Evolutionary conservation across 1,140 invertebrate genomes (phyloP).

Genomic region (Drosophila chauvacae): DNA sequence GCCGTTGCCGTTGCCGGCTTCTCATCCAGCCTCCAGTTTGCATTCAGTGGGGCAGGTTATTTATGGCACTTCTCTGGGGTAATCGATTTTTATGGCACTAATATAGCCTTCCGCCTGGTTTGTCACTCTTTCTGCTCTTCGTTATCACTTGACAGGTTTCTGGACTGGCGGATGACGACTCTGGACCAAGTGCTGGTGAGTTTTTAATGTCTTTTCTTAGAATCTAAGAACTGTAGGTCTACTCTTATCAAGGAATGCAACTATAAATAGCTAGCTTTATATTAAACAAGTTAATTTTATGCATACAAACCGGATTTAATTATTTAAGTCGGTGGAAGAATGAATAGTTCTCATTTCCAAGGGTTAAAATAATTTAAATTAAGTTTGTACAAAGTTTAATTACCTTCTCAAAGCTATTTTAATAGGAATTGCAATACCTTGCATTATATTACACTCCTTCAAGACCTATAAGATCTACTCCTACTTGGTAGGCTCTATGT

Average conservation of each 20-base stretch:
- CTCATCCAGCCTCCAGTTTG: constrained; percentile 22
- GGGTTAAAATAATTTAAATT: not conserved
- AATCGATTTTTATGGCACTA: constrained; percentile 36
- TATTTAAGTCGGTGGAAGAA: not conserved
- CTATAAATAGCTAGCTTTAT: not conserved
- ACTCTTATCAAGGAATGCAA: not conserved
- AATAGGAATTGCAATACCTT: no score
- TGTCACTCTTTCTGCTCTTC: not conserved
- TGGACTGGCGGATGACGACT: not conserved
- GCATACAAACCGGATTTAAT: not conserved
- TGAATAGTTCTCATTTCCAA: no score
- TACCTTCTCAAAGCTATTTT: no score
- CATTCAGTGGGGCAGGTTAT: constrained; percentile 68
- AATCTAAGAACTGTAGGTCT: not conserved
- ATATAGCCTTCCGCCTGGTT: constrained; percentile 24
- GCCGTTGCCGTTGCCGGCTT: constrained; percentile 11
- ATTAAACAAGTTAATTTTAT: not conserved
- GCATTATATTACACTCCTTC: not conserved
- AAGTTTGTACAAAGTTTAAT: no score
- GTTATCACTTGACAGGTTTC: constrained; percentile 27
- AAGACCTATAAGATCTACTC: no score
- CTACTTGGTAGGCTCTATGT: not conserved
- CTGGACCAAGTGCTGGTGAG: constrained; percentile 26
- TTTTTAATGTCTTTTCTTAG: not conserved
- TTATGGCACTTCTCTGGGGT: constrained; percentile 21